phyloP scores from a whole-genome alignment of 2,888 invertebrate species.

The Yponomeuta plumbellus region DNA sequence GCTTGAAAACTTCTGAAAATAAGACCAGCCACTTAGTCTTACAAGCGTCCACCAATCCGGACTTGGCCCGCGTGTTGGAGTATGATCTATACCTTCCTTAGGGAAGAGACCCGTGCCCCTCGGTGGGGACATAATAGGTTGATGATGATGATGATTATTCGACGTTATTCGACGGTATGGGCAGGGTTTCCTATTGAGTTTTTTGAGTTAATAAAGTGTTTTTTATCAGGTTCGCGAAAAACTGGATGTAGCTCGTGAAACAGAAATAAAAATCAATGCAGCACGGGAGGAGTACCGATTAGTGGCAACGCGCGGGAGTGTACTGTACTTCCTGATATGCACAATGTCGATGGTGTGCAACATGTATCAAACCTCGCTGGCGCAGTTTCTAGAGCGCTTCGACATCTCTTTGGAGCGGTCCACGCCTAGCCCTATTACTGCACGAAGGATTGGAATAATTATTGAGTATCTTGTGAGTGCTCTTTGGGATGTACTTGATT shows the following conservation, averaged over 20 bases:
- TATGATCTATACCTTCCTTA: too few relatives aligned
- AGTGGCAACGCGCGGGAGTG: conserved; percentile 90
- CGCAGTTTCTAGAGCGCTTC: conserved; percentile 90
- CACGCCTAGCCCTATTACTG: conserved; percentile 78
- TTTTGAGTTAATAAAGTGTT: not conserved
- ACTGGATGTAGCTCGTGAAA: conserved; percentile 84
- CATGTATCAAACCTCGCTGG: conserved; percentile 94
- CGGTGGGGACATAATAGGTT: too few relatives aligned
- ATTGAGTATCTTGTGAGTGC: conserved; percentile 81
- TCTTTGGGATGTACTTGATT: not conserved
- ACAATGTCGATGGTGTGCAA: conserved; percentile 92
- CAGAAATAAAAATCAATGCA: conserved; percentile 88
- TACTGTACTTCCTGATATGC: conserved; percentile 90
- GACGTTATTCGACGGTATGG: too few relatives aligned
- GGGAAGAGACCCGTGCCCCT: too few relatives aligned
- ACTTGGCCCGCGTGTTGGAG: too few relatives aligned
- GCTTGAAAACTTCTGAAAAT: too few relatives aligned
- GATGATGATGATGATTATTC: too few relatives aligned
- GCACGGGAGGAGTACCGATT: conserved; percentile 91
- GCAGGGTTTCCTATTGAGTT: too few relatives aligned
- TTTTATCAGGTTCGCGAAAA: conserved; percentile 81
- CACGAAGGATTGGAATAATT: conserved; percentile 81
- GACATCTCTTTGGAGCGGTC: conserved; percentile 87
- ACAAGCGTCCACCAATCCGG: too few relatives aligned
- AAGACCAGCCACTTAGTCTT: too few relatives aligned